Percentiles rank a stretch among this genome's conserved stretches.
Conservation (phyloP, 2,888 invertebrate genomes). For the Amphipoea oculea region DNA sequence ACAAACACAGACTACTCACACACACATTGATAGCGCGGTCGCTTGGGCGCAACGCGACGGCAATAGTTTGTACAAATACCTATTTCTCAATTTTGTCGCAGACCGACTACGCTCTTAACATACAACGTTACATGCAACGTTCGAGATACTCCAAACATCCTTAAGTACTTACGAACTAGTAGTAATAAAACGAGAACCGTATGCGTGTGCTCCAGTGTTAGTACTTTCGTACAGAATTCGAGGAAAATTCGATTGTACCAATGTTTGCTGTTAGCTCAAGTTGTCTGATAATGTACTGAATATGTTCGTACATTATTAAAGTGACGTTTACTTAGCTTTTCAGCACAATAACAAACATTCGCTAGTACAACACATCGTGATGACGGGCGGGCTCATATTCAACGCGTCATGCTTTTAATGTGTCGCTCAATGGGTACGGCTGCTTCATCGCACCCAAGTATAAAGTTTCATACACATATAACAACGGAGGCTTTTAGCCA, state of each 20-base stretch:
- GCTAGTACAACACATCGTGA: slow-evolving; percentile 35
- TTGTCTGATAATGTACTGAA: slow-evolving; percentile 38
- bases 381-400: slow-evolving; percentile 62
- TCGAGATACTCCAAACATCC: slow-evolving; percentile 60
- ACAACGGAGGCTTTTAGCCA: slow-evolving; percentile 82
- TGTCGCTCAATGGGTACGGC: slow-evolving; percentile 70
- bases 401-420: slow-evolving; percentile 67
- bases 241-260: slow-evolving; percentile 42
- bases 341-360: slow-evolving; percentile 37
- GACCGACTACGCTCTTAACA: too few relatives aligned
- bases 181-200: slow-evolving; percentile 59
- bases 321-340: slow-evolving; percentile 38
- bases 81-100: too few relatives aligned
- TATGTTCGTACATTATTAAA: slow-evolving; percentile 32
- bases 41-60: too few relatives aligned
- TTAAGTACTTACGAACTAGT: slow-evolving; percentile 60
- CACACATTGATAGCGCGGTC: too few relatives aligned
- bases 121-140: slow-evolving; percentile 46
- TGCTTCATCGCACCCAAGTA: slow-evolving; percentile 74
- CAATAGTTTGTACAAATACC: too few relatives aligned
- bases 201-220: slow-evolving; percentile 36
- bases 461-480: slow-evolving; percentile 78
- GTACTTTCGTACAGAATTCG: slow-evolving; percentile 42
- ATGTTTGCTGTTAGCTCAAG: slow-evolving; percentile 31
- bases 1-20: too few relatives aligned